Base-by-base conservation (phyloP, 2,113 vertebrate genomes). In the Eublepharis macularius region DNA sequence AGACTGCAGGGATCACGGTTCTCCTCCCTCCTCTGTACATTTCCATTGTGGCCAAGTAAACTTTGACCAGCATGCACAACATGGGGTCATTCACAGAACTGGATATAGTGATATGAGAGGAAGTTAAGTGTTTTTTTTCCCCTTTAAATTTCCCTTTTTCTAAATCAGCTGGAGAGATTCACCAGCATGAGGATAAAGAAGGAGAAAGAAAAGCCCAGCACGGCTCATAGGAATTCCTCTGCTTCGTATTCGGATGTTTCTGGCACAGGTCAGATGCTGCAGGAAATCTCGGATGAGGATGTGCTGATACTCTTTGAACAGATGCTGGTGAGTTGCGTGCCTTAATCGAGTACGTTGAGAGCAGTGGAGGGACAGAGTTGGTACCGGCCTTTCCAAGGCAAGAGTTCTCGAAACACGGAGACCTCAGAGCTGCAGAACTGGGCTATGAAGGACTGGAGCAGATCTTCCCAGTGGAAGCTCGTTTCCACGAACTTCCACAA, bases 171-270 rank as follows among this genome's bases (percentile, higher is more conserved):
- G 93, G 98, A 98, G 88, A 96, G 98, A 74, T 98, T 99, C 93
- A 98, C 98, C 87, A 99, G 98, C 88, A 98, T 99, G 93, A 96
- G 98, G 93, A 97, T 95, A 49, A 98, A 98, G 91, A 99, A 98
- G 91, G 98, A 98, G 89, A 98, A 98, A 90, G 98, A 98, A 90
- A 98, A 98, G 89, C 76, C 95, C 0, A 91, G 87, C 16, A 49
- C 86, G 78, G 86, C 94, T 36, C 95, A 97, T 79, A 96, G 97
- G 83, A 97, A 98, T 94, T 97, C 97, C 29, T 95, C 97, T 69
- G 95, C 96, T 4, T 92, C 95, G 1, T 96, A 87, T 85, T 96
- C 97, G 29, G 98, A 98, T 91, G 81, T 97, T 76, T 91, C 91
- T 43, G 39, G 92, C 34, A 95, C 94, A 76, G 74, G 88, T 2